These are phyloP conservation scores for Monochamus saltuarius DNA, from an alignment of 1,140 invertebrate species.

Conservation along the genomic window DNA sequence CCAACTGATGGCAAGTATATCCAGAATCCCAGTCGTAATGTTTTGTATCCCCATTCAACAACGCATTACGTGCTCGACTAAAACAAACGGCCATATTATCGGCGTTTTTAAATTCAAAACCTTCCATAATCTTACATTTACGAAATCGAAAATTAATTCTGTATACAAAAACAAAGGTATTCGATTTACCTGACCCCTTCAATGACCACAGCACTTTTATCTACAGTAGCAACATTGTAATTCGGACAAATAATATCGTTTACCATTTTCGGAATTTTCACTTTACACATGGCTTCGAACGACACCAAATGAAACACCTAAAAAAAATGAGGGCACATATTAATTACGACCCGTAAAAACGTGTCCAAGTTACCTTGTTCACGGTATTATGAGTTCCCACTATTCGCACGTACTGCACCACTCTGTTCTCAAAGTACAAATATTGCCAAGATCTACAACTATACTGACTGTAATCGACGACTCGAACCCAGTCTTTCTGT, in stretches of 20 bases:
- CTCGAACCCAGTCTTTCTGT: slow-evolving; percentile 90
- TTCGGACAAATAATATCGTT: slow-evolving; percentile 81
- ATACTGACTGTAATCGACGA: slow-evolving; percentile 89
- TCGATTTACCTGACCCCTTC: slow-evolving; percentile 78
- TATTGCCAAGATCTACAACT: slow-evolving; percentile 96
- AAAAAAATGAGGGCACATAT: slow-evolving; percentile 5
- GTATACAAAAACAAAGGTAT: background rate
- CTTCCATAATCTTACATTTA: too few relatives aligned
- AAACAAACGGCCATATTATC: slow-evolving; percentile 36
- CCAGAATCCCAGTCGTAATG: slow-evolving; percentile 99
- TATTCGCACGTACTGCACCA: slow-evolving; percentile 86
- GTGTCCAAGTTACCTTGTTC: slow-evolving; percentile 67
- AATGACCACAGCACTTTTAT: slow-evolving; percentile 85
- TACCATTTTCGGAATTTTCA: slow-evolving; percentile 71
- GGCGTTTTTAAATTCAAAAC: too few relatives aligned
- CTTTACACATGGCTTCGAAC: slow-evolving; percentile 86
- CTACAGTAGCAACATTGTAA: slow-evolving; percentile 90
- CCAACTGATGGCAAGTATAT: slow-evolving; percentile 98
- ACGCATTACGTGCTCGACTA: slow-evolving; percentile 87
- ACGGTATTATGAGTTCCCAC: slow-evolving; percentile 95
- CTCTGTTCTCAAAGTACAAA: slow-evolving; percentile 87
- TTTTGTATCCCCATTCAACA: slow-evolving; percentile 91
- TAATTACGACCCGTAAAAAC: background rate
- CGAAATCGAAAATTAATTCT: too few relatives aligned
- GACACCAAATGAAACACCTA: slow-evolving; percentile 91